phyloP scores from a whole-genome alignment of 2,888 invertebrate genomes.

The Resseliella maxima region DNA sequence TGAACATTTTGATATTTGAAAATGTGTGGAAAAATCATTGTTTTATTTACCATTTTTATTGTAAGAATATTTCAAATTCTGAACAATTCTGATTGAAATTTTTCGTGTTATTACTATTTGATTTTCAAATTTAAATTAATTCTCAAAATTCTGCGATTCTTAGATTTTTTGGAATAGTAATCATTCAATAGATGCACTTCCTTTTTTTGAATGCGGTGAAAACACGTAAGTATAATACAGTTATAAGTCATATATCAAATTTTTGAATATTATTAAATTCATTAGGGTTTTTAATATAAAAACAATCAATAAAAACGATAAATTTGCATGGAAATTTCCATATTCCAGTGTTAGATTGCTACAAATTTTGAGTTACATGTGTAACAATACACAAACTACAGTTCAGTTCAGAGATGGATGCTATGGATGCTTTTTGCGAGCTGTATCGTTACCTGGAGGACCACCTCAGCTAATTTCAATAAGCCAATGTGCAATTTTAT shows the following conservation, averaged over 20 bases:
- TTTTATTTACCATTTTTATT: background rate
- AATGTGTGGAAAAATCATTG: background rate
- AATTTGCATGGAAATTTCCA: background rate
- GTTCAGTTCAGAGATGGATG: constrained; percentile 72
- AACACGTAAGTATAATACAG: background rate
- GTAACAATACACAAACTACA: constrained; percentile 75
- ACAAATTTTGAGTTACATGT: constrained; percentile 73
- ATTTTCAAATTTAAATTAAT: too few species aligned
- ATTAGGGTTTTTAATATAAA: too few species aligned
- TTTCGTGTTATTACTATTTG: background rate
- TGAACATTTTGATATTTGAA: background rate
- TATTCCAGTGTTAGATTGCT: constrained; percentile 65
- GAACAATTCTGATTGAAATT: background rate
- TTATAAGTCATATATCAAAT: too few species aligned
- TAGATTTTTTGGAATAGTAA: background rate
- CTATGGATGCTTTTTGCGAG: constrained; percentile 73
- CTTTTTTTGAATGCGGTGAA: constrained; percentile 23
- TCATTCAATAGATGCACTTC: background rate
- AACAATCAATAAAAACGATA: too few species aligned
- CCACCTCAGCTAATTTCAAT: constrained; percentile 70
- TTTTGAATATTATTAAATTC: too few species aligned
- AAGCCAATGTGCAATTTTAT: constrained; percentile 70
- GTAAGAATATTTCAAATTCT: background rate
- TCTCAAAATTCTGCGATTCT: too few species aligned
- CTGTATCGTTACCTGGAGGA: constrained; percentile 70